Conservation (phyloP, 2,797 vertebrate species). For the Hypotaenidia okinawae region DNA sequence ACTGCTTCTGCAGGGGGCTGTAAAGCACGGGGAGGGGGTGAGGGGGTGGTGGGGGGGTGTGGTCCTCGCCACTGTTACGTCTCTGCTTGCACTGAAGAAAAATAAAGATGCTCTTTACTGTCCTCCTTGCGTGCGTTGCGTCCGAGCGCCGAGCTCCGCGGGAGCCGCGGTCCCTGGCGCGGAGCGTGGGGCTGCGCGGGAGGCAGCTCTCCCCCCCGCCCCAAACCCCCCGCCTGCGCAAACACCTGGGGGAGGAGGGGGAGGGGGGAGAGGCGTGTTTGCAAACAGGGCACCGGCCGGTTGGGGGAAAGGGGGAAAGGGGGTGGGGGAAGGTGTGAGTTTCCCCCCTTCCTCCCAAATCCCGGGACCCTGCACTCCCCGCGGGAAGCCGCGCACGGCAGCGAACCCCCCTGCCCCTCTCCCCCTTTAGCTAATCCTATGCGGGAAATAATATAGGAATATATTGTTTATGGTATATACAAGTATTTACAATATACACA, state of each 20-base stretch:
- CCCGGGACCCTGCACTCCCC: too few species aligned
- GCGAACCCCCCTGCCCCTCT: background rate
- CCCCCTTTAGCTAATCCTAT: background rate
- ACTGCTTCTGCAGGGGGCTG: background rate
- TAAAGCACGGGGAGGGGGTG: conserved; percentile 19
- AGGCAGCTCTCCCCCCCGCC: too few species aligned
- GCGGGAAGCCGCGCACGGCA: too few species aligned
- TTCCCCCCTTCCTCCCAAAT: background rate
- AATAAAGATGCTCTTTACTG: conserved; percentile 70
- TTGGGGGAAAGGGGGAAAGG: background rate
- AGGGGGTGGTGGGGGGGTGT: too few species aligned
- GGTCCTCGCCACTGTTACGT: conserved; percentile 29
- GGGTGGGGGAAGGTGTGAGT: background rate
- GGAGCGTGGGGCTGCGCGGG: background rate
- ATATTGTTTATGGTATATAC: too few species aligned
- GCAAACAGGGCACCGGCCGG: accelerated
- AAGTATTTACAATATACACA: too few species aligned
- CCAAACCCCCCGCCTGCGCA: background rate
- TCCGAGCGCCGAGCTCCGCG: accelerated
- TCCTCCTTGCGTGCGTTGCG: background rate
- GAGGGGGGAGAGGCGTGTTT: background rate
- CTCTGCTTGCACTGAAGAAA: conserved; percentile 69
- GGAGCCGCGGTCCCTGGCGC: background rate
- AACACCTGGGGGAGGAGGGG: accelerated
- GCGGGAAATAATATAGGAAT: too few species aligned